Base-by-base conservation (phyloP, 1,140 invertebrate species). In the Ridgeia piscesae region DNA sequence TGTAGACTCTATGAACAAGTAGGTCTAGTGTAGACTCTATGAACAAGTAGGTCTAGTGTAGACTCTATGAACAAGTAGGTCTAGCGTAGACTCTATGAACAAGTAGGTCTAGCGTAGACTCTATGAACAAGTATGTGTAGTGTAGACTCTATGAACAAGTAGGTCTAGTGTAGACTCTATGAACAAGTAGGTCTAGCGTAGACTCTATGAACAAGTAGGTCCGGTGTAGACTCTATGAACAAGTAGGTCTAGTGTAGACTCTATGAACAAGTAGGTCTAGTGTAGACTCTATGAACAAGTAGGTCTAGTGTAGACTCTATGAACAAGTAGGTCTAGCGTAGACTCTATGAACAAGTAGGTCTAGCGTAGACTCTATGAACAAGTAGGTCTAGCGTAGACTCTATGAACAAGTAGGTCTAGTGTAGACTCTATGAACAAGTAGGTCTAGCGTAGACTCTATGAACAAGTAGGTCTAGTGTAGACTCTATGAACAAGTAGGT, bases 151-250 rank as follows among this genome's bases (percentile, higher is more conserved):
- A 99, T 96, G 98, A 99, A 96, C 97, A 98, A 95, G 98, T 98
- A 96, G 97, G 97, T 97, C 92, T 90, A 42, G 2, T 90, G 33
- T 33, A 34, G 8, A 42, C 42, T 42, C 42, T 11, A 42, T 11
- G 4, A 6, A 6, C 42, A 42, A 11, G 4, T 11, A 42, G 4
- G 4, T 4, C 42, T 11, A 42, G 42, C 11, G 42, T n/a, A n/a
- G n/a, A n/a, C 98, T 99, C 94, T 98, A 99, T 96, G 98, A 99
- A 96, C 97, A 98, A 95, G 98, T 98, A 96, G 97, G 97, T 97
- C 92, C 33, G 31, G 2, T 90, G 33, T 33, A 34, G 8, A 42
- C 42, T 42, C 42, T 11, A 42, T 11, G 4, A 6, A 6, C 42
- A 42, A 11, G 4, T 11, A 42, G 4, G 4, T 4, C 42, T 11